Evolutionary conservation across 2,113 vertebrate genomes (phyloP).

Genomic region (Ailuropoda melanoleuca): DNA sequence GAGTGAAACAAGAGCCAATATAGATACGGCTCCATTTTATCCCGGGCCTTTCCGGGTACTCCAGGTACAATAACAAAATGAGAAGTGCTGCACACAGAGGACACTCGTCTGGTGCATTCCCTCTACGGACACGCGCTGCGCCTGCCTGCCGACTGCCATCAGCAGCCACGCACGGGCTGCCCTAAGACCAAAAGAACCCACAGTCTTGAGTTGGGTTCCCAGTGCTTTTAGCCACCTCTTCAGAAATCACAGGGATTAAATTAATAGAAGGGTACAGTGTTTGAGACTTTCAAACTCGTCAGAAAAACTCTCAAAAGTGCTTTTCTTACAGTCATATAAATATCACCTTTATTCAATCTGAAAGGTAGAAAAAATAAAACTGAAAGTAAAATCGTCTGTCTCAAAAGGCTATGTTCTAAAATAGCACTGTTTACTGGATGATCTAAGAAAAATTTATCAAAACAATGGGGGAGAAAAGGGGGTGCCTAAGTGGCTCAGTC

Average conservation of each 20-base stretch:
- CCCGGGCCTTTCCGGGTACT: background rate
- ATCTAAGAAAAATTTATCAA: background rate
- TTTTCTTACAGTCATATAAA: background rate
- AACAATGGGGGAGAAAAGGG: background rate
- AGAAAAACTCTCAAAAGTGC: background rate
- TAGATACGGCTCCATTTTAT: background rate
- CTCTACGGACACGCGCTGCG: background rate
- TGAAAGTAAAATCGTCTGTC: background rate
- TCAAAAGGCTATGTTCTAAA: constrained; percentile 34
- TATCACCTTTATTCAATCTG: background rate
- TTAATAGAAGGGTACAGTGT: background rate
- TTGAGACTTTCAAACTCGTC: constrained; percentile 36
- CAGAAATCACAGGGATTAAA: background rate
- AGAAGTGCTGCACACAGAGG: background rate
- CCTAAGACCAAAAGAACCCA: background rate
- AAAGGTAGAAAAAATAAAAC: background rate
- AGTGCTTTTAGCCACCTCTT: background rate
- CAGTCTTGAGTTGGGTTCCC: background rate
- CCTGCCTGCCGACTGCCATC: background rate
- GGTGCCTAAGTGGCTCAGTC: background rate
- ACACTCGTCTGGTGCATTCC: background rate
- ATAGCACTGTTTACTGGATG: background rate
- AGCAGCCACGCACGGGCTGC: background rate
- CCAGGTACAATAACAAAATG: background rate
- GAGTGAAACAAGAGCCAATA: background rate